phyloP scores from a whole-genome alignment of 2,797 vertebrate species.

The Spinus pinus region DNA sequence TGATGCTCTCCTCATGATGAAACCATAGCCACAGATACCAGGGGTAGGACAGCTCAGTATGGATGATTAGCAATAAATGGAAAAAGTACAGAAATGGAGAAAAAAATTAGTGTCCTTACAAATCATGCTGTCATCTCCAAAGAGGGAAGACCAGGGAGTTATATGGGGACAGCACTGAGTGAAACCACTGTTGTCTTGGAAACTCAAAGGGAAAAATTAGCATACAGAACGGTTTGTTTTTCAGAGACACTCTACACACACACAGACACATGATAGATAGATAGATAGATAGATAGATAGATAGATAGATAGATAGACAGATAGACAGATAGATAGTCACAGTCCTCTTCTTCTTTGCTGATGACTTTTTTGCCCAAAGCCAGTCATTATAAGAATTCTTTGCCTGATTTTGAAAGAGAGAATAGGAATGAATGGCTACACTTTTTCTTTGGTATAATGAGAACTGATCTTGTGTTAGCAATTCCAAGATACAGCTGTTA shows the following conservation, averaged over 20 bases:
- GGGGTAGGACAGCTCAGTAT: not conserved
- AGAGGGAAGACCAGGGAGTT: not conserved
- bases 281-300: not conserved
- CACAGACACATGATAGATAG: too few species aligned
- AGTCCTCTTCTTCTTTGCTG: not conserved
- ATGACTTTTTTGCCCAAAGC: not conserved
- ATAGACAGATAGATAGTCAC: not conserved
- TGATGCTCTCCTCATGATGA: not conserved
- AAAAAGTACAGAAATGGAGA: not conserved
- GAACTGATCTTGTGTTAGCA: not conserved
- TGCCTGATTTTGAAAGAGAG: not conserved
- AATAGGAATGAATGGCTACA: not conserved
- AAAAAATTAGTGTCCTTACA: not conserved
- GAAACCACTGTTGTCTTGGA: conserved; percentile 61
- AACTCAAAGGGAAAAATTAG: conserved; percentile 45
- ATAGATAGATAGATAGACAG: not conserved
- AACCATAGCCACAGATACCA: not conserved
- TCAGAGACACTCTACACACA: not conserved
- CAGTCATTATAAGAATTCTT: not conserved
- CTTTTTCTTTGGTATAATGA: not conserved
- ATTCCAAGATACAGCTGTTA: not conserved
- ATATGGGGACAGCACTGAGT: conserved; percentile 4
- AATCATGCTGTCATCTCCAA: not conserved
- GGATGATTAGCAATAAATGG: not conserved
- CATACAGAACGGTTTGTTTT: conserved; percentile 28